Evolutionary conservation across 2,797 vertebrate species (phyloP).

Genomic region (Loriculus beryllinus): DNA sequence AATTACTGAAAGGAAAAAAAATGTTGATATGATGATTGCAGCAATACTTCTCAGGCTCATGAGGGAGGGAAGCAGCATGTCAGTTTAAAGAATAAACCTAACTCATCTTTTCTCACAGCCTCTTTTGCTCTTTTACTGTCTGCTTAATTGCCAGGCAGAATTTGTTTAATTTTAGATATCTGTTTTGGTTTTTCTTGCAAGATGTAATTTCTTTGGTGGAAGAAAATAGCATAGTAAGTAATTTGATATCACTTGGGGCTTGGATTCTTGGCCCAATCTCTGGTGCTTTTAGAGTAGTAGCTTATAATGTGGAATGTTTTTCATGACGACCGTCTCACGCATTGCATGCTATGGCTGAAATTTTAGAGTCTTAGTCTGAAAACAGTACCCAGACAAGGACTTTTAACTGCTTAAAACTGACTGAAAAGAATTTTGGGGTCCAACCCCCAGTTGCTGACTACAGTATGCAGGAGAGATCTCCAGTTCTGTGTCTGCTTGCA

Average conservation of each 20-base stretch:
- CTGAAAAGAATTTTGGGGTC: background rate
- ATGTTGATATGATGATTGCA: slow-evolving; percentile 8
- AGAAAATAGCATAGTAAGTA: slow-evolving; percentile 60
- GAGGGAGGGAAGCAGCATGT: background rate
- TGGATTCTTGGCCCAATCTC: slow-evolving; percentile 55
- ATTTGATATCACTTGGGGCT: slow-evolving; percentile 62
- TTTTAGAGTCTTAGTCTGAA: slow-evolving; percentile 37
- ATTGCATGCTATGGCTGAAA: slow-evolving; percentile 45
- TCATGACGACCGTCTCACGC: slow-evolving; percentile 60
- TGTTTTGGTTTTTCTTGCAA: slow-evolving; percentile 60
- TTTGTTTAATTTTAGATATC: slow-evolving; percentile 56
- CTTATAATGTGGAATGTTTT: slow-evolving; percentile 61
- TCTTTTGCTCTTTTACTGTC: background rate
- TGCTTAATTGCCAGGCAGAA: slow-evolving; percentile 48
- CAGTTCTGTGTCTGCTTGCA: background rate
- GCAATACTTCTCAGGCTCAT: slow-evolving; percentile 2
- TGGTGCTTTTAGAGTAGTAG: slow-evolving; percentile 55
- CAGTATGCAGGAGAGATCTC: background rate
- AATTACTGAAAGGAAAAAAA: slow-evolving; percentile 43
- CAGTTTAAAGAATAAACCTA: background rate
- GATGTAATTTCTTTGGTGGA: slow-evolving; percentile 57
- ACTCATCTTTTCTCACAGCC: slow-evolving; percentile 4
- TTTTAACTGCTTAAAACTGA: background rate
- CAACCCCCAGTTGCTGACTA: background rate
- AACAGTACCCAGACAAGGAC: slow-evolving; percentile 10